These are phyloP conservation scores for Phallusia fumigata DNA, from an alignment of 23 tunicate species.

Conservation along the genomic window DNA sequence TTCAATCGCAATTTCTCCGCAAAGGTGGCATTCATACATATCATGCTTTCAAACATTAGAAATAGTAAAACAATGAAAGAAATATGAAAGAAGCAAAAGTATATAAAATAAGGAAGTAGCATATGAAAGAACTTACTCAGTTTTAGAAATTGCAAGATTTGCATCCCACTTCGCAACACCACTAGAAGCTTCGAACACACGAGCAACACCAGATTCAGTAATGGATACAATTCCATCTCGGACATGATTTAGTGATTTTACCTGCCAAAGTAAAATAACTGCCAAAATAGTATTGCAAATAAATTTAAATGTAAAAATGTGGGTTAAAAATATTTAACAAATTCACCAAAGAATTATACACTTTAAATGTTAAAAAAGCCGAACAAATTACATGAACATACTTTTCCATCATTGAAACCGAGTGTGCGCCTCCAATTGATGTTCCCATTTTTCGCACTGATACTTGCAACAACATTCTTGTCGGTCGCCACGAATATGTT, in stretches of 20 bases:
- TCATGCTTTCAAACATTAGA: neutral
- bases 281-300: too few species aligned
- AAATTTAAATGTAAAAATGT: too few species aligned
- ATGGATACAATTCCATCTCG: constrained; percentile 53
- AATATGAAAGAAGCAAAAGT: neutral
- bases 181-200: constrained; percentile 50
- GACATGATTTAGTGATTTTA: constrained; percentile 12
- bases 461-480: constrained; percentile 46
- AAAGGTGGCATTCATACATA: too few species aligned
- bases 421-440: constrained; percentile 49
- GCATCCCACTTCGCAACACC: constrained; percentile 79
- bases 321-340: too few species aligned
- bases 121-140: constrained; percentile 1
- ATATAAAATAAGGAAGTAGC: neutral
- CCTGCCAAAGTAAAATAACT: too few species aligned
- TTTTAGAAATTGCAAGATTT: constrained; percentile 17
- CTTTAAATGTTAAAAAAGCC: too few species aligned
- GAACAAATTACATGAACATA: neutral
- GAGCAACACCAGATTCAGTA: constrained; percentile 36
- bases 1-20: too few species aligned
- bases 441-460: constrained; percentile 46
- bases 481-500: constrained; percentile 45
- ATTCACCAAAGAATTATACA: too few species aligned
- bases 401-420: constrained; percentile 37
- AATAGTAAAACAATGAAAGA: neutral